Base-by-base conservation (phyloP, 2,888 invertebrate genomes). In the Tetramorium bicarinatum region DNA sequence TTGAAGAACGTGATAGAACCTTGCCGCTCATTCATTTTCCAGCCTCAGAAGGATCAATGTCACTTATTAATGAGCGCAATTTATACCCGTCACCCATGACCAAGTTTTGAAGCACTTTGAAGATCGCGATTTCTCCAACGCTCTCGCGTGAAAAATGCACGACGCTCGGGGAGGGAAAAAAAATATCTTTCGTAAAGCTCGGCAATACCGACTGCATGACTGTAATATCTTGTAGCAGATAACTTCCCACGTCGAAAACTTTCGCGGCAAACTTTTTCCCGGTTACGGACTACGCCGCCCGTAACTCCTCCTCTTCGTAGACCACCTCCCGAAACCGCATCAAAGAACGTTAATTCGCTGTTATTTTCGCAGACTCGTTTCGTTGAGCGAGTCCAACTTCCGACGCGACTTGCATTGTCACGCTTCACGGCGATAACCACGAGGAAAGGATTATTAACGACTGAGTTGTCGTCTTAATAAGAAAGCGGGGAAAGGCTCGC, bases 281-380 rank as follows among this genome's bases (percentile, higher is more conserved):
- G 61, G 72, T 69, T 74, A 69, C 54, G 56, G 71, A 74, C 81
- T 86, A 67, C 56, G 66, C 66, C 76, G 21, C 38, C 25, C 38
- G 61, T 54, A 75, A 59, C 61, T 72, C 61, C 54, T 13, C 47
- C 56, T 13, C 29, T 49, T 44, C 25, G 25, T 25, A 18, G 49
- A 56, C 34, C n/a, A 44, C 74, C 52, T 52, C 25, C 61, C 80
- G 18, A 69, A 59, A 59, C 52, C 75, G 62, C 77, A 71, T 74
- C 77, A 85, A 83, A 54, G 49, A 61, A 56, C 84, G 83, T 85
- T 88, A 88, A 88, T 88, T 88, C 82, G 61, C 49, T 61, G 61
- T 59, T 79, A 67, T 25, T 59, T 59, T 71, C 83, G 25, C 69
- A 29, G 44, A 76, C 67, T 61, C 67, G 61, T 72, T 83, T 66